A percentile compares a stretch with the other conserved stretches of the same genome.
phyloP scores from a whole-genome alignment of 1,140 invertebrate species.

The Reticulitermes speratus region DNA sequence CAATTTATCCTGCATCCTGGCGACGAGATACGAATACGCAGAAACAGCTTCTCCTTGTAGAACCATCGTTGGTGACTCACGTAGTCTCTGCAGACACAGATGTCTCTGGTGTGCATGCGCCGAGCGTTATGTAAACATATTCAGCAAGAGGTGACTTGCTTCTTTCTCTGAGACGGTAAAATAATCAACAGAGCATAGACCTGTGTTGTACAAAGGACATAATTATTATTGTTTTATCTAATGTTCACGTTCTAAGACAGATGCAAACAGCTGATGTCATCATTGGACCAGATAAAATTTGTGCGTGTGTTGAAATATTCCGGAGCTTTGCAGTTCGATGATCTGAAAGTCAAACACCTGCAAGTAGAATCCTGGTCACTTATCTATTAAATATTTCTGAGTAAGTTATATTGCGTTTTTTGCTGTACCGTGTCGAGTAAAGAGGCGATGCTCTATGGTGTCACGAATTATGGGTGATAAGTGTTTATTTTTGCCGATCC shows the following conservation, averaged over 20 bases:
- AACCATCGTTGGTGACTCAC: neutral
- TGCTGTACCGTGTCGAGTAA: no score
- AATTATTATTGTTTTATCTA: neutral
- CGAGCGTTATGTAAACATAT: neutral
- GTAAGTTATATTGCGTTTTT: no score
- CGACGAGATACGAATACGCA: no score
- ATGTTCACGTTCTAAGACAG: conserved; percentile 24
- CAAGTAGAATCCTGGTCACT: no score
- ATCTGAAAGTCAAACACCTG: neutral
- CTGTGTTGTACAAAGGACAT: neutral
- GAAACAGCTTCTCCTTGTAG: no score
- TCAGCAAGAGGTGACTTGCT: neutral
- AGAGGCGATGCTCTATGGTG: no score
- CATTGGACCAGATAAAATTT: neutral
- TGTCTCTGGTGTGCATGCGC: neutral
- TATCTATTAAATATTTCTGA: no score
- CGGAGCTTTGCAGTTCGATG: neutral
- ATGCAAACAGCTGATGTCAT: neutral
- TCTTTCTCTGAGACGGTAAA: neutral
- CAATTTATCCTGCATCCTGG: no score
- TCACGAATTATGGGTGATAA: no score
- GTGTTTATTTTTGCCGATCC: no score
- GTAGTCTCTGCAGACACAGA: neutral
- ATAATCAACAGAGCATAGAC: neutral
- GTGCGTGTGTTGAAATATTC: neutral